phyloP scores from a whole-genome alignment of 2,888 invertebrate genomes.

The Latrodectus elegans region DNA sequence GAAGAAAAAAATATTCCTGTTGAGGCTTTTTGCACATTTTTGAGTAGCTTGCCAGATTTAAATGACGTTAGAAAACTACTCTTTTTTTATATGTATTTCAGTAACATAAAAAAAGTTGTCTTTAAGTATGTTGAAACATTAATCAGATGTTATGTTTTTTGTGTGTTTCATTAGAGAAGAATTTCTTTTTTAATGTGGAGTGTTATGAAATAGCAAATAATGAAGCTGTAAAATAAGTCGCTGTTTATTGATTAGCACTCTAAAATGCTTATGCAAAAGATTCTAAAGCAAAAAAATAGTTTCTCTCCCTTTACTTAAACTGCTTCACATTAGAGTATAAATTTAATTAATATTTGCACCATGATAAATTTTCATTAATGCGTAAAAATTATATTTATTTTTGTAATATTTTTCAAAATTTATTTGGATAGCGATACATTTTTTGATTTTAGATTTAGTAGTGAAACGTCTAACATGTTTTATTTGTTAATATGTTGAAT shows the following conservation, averaged over 20 bases:
- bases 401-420: too few relatives aligned
- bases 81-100: not conserved
- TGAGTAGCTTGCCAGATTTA: conserved; percentile 5
- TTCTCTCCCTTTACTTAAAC: not conserved
- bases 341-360: conserved; percentile 17
- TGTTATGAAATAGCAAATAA: conserved; percentile 23
- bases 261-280: conserved; percentile 7
- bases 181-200: conserved; percentile 5
- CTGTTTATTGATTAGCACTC: conserved; percentile 1
- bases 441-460: too few relatives aligned
- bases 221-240: conserved; percentile 7
- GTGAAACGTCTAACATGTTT: too few relatives aligned
- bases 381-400: too few relatives aligned
- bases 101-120: too few relatives aligned
- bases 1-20: too few relatives aligned
- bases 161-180: not conserved
- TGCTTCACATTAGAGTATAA: conserved; percentile 4
- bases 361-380: too few relatives aligned
- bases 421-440: too few relatives aligned
- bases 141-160: conserved; percentile 9
- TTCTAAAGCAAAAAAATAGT: not conserved
- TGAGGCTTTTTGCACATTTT: not conserved
- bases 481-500: too few relatives aligned
- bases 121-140: conserved; percentile 7
- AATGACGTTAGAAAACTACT: conserved; percentile 3